phyloP scores from a whole-genome alignment of 1,140 invertebrate species.

The Heliconius melpomene region DNA sequence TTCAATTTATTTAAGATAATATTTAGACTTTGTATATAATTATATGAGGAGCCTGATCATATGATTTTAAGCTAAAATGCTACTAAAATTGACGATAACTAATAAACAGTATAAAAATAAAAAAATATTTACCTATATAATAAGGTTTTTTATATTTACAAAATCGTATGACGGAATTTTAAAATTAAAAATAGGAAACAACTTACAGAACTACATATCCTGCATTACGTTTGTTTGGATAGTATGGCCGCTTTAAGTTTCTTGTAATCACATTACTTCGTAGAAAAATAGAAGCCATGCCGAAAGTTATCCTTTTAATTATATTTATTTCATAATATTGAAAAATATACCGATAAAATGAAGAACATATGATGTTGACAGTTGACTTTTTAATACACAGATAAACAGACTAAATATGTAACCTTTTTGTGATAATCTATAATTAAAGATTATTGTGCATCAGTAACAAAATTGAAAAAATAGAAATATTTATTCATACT shows the following conservation, averaged over 20 bases:
- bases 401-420: neutral
- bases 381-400: constrained; percentile 22
- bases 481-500: too few species aligned
- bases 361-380: constrained; percentile 47
- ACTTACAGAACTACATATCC: constrained; percentile 77
- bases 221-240: constrained; percentile 71
- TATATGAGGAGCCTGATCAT: too few species aligned
- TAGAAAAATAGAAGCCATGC: constrained; percentile 70
- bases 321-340: constrained; percentile 56
- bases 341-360: constrained; percentile 36
- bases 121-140: neutral
- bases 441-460: too few species aligned
- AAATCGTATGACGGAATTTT: neutral
- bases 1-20: too few species aligned
- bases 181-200: constrained; percentile 23
- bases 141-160: neutral
- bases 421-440: neutral
- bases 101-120: neutral
- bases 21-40: too few species aligned
- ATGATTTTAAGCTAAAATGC: too few species aligned
- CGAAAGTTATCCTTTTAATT: constrained; percentile 36
- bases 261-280: constrained; percentile 61
- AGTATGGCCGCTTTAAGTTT: constrained; percentile 68
- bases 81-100: too few species aligned
- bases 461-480: too few species aligned